A percentile compares a stretch with the other conserved stretches of the same genome.
Evolutionary conservation across 2,797 vertebrate species (phyloP).

Genomic region (Glyptemys insculpta): DNA sequence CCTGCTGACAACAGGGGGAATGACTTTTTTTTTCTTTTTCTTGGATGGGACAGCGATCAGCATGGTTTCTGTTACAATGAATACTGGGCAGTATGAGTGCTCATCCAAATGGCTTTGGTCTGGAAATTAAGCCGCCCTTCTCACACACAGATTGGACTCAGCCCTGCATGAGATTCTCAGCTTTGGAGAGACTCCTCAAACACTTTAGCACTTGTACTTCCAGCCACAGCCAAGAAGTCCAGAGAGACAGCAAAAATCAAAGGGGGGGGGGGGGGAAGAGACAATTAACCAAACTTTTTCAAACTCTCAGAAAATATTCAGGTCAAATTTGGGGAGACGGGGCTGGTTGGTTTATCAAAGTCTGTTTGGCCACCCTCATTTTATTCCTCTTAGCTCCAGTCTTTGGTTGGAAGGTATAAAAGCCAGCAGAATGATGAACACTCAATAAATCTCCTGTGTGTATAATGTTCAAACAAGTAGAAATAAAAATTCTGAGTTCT

Average conservation of each 20-base stretch:
- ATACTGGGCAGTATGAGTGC: neutral
- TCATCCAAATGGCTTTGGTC: neutral
- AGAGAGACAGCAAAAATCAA: neutral
- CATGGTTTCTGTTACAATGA: neutral
- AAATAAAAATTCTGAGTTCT: conserved; percentile 10
- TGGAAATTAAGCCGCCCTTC: neutral
- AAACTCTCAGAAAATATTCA: neutral
- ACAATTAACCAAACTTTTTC: conserved; percentile 4
- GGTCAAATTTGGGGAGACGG: conserved; percentile 23
- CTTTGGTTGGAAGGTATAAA: neutral
- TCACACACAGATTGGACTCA: neutral
- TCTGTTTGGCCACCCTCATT: neutral
- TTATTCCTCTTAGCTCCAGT: conserved; percentile 4
- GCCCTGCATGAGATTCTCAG: neutral
- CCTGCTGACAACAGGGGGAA: neutral
- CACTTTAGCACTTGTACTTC: neutral
- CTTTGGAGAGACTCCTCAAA: neutral
- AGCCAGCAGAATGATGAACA: neutral
- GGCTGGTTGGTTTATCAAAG: neutral
- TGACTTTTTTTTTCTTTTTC: too few species aligned
- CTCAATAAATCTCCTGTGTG: conserved; percentile 4
- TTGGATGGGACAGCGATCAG: neutral
- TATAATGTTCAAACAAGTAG: conserved; percentile 16
- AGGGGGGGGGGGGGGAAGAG: neutral
- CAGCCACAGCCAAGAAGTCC: neutral